These are phyloP conservation scores for Agrotis puta DNA, from an alignment of 2,888 invertebrate species.

Conservation along the genomic window DNA sequence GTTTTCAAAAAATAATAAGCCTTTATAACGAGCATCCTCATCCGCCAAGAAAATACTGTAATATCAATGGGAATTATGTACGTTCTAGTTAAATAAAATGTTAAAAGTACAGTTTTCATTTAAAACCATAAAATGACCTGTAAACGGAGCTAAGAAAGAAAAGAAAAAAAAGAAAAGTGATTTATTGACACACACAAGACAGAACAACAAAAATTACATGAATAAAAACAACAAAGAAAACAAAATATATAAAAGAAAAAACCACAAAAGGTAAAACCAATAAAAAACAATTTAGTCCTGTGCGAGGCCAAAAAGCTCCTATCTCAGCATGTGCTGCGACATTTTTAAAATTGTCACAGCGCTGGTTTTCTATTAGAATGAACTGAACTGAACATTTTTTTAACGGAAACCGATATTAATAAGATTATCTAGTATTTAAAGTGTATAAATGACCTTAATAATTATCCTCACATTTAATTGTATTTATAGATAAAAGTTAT, in stretches of 20 bases:
- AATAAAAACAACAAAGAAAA: no score
- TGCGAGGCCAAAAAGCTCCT: no score
- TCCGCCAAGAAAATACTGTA: conserved; percentile 20
- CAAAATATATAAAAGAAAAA: no score
- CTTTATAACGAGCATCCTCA: conserved; percentile 51
- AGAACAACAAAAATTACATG: no score
- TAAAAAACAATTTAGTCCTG: no score
- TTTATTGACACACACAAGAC: no score
- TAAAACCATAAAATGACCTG: background rate
- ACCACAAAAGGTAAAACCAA: no score
- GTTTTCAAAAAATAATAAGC: conserved; percentile 11
- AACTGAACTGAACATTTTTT: background rate
- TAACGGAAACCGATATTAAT: background rate
- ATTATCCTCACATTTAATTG: background rate
- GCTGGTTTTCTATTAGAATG: no score
- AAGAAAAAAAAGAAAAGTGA: no score
- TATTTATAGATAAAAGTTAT: conserved; percentile 33
- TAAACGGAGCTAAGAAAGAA: no score
- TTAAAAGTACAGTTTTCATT: background rate
- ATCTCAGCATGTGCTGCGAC: no score
- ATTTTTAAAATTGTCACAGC: no score
- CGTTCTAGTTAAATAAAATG: background rate
- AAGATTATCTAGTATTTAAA: background rate
- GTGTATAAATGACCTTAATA: background rate
- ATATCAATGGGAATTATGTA: conserved; percentile 7